Conservation (phyloP, 2,888 invertebrate species). For the Ochlodes sylvanus region DNA sequence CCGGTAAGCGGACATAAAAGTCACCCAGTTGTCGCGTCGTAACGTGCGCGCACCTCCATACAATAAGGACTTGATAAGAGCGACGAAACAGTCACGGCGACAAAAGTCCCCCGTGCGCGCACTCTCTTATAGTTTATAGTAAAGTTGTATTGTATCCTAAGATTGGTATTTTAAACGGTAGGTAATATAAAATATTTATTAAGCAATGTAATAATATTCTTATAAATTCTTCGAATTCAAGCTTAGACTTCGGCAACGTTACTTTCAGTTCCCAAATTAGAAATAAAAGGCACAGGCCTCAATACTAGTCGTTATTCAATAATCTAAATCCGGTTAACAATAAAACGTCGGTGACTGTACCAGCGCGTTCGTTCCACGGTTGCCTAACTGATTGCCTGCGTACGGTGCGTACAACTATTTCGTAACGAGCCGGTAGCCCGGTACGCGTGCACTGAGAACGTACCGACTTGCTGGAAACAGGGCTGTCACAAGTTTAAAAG, state of each 20-base stretch:
- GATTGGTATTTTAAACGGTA: no score
- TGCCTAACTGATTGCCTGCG: not conserved
- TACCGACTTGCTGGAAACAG: slow-evolving; percentile 36
- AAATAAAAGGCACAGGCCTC: not conserved
- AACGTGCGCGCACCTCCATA: no score
- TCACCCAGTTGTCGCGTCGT: no score
- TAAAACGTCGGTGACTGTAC: not conserved
- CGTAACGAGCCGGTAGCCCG: slow-evolving; percentile 43
- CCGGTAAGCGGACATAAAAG: no score
- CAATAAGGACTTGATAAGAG: no score
- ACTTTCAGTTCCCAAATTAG: slow-evolving; percentile 1
- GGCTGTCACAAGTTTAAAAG: not conserved
- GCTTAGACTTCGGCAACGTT: not conserved
- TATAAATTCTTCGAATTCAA: no score
- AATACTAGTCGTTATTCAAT: not conserved
- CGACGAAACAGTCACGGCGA: no score
- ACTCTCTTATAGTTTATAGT: no score
- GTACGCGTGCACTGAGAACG: slow-evolving; percentile 54
- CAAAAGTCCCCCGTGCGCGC: no score
- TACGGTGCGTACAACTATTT: slow-evolving; percentile 10
- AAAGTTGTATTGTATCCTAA: no score
- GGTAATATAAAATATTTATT: no score
- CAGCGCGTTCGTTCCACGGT: slow-evolving; percentile 8
- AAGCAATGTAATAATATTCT: no score
- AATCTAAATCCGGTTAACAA: slow-evolving; percentile 5